Conservation (phyloP, 2,113 vertebrate species). For the Myotis lucifugus region DNA sequence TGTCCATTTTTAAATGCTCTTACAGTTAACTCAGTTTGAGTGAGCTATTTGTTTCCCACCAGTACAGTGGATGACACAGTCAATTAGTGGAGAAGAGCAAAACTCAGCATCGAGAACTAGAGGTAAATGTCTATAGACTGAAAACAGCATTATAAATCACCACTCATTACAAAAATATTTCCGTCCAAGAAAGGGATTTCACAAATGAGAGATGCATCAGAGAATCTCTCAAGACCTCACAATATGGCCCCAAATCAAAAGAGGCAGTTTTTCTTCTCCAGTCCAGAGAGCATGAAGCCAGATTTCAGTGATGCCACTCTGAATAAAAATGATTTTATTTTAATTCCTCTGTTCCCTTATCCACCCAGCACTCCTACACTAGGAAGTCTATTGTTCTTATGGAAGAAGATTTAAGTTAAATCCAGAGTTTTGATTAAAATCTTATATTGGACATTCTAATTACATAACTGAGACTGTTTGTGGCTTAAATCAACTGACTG, state of each 20-base stretch:
- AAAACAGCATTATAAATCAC: neutral
- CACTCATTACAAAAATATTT: neutral
- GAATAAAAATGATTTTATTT: neutral
- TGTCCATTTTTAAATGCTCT: neutral
- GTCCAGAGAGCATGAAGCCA: neutral
- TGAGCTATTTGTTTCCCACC: neutral
- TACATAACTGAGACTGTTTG: neutral
- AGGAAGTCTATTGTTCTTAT: neutral
- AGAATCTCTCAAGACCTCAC: neutral
- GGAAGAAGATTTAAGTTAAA: neutral
- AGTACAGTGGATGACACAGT: too few species aligned
- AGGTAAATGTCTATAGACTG: neutral
- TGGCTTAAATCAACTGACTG: neutral
- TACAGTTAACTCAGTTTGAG: neutral
- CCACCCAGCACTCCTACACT: neutral
- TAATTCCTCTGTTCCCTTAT: neutral
- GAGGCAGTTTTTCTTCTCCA: neutral
- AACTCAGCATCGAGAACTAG: neutral
- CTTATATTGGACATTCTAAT: neutral
- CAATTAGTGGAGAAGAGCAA: neutral
- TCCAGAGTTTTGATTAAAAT: neutral
- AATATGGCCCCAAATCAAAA: neutral
- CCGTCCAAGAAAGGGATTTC: neutral
- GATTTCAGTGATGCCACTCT: neutral
- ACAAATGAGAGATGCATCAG: neutral